Evolutionary conservation across 92 coral and sea anemone genomes (phyloP).

Genomic region (Phenganax marumi): DNA sequence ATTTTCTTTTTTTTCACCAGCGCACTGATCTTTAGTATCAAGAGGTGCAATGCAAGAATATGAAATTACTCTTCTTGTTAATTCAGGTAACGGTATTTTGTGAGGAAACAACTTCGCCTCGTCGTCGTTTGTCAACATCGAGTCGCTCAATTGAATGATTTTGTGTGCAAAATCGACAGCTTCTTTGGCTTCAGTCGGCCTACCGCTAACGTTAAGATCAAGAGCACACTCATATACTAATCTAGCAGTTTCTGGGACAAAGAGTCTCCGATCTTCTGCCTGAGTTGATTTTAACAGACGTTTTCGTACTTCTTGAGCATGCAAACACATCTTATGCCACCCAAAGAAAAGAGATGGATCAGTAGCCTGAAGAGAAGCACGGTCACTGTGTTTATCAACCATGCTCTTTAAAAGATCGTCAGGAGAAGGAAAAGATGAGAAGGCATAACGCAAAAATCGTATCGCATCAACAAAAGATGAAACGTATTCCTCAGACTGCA

Average conservation of each 20-base stretch:
- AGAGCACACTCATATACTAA: constrained; percentile 41
- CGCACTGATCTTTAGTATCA: background rate
- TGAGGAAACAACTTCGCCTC: constrained; percentile 23
- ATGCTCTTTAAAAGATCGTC: background rate
- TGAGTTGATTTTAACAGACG: background rate
- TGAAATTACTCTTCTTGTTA: constrained; percentile 1
- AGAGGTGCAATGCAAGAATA: constrained; percentile 19
- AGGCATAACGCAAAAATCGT: constrained; percentile 10
- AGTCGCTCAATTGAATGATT: too few relatives aligned
- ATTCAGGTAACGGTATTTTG: constrained; percentile 23
- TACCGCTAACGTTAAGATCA: constrained; percentile 16
- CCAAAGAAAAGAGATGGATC: background rate
- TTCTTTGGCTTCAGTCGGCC: constrained; percentile 39
- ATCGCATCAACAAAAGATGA: background rate
- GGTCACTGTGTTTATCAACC: background rate
- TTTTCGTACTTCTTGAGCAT: background rate
- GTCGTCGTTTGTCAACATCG: background rate
- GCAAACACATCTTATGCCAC: constrained; percentile 8
- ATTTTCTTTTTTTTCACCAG: background rate
- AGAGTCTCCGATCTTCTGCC: too few relatives aligned
- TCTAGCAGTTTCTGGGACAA: constrained; percentile 23
- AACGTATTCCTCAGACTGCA: background rate
- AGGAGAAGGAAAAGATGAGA: constrained; percentile 17
- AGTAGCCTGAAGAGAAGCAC: background rate
- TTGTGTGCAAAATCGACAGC: background rate